Percentiles rank a stretch among this genome's conserved stretches.
Conservation (phyloP, 2,888 invertebrate genomes). For the Parthenolecanium corni region DNA sequence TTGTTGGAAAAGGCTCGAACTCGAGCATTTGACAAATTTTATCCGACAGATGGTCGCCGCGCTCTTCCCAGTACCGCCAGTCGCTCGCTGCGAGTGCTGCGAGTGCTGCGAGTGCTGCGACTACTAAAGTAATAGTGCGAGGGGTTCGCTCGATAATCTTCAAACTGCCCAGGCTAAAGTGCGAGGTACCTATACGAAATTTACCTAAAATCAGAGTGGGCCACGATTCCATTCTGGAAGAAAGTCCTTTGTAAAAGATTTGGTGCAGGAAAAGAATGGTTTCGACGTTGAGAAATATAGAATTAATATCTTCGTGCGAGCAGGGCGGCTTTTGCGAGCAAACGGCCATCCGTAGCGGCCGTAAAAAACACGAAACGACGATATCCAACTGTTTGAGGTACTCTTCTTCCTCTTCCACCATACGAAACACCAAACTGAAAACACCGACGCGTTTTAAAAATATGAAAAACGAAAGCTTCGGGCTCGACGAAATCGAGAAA, state of each 20-base stretch:
- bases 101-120: too few relatives aligned
- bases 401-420: slow-evolving; percentile 89
- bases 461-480: too few relatives aligned
- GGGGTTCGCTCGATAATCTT: too few relatives aligned
- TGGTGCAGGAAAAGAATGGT: slow-evolving; percentile 85
- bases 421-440: slow-evolving; percentile 66
- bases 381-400: slow-evolving; percentile 83
- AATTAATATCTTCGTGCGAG: slow-evolving; percentile 85
- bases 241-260: slow-evolving; percentile 84
- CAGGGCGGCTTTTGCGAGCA: slow-evolving; percentile 86
- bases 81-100: too few relatives aligned
- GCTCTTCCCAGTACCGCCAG: too few relatives aligned
- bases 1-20: too few relatives aligned
- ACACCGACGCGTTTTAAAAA: slow-evolving; percentile 18
- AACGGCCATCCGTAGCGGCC: slow-evolving; percentile 88
- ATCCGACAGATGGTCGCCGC: too few relatives aligned
- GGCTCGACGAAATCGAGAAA: not conserved
- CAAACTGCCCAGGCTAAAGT: too few relatives aligned
- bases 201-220: slow-evolving; percentile 82
- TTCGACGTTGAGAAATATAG: slow-evolving; percentile 85
- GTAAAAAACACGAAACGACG: slow-evolving; percentile 70
- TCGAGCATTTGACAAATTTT: too few relatives aligned
- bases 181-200: too few relatives aligned
- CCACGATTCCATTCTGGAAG: slow-evolving; percentile 85
- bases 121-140: too few relatives aligned